Conservation (phyloP, 2,113 vertebrate species). For the Mus pahari region DNA sequence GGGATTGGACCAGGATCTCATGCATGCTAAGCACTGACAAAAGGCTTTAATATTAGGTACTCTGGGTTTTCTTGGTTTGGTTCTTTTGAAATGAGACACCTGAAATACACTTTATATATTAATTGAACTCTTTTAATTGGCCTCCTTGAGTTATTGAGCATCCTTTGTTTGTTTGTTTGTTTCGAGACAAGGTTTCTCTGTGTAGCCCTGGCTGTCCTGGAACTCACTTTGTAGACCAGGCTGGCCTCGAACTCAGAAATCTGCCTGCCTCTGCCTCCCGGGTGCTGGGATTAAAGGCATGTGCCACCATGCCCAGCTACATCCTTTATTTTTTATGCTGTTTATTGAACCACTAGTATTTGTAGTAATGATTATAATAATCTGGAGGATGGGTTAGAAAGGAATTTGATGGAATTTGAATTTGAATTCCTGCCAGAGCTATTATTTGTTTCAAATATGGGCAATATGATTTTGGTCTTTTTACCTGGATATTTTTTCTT, state of each 20-base stretch:
- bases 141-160: constrained; percentile 67
- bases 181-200: too few species aligned
- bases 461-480: constrained; percentile 62
- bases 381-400: constrained; percentile 53
- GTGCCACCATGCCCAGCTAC: too few species aligned
- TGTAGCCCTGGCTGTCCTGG: too few species aligned
- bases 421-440: constrained; percentile 73
- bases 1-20: not conserved
- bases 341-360: constrained; percentile 72
- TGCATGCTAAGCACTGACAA: not conserved
- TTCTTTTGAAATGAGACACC: constrained; percentile 55
- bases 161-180: constrained; percentile 49
- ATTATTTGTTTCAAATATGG: constrained; percentile 75
- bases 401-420: constrained; percentile 56
- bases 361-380: constrained; percentile 72
- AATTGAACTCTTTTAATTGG: constrained; percentile 55
- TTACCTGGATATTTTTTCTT: constrained; percentile 65
- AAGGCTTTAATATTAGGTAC: constrained; percentile 18
- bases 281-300: too few species aligned
- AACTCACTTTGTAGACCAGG: too few species aligned
- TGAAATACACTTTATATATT: constrained; percentile 50
- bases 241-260: too few species aligned
- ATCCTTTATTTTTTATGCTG: constrained; percentile 64
- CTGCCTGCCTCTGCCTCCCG: too few species aligned
- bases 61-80: not conserved